Conservation (phyloP, 2,888 invertebrate species). For the Melipona beecheii region DNA sequence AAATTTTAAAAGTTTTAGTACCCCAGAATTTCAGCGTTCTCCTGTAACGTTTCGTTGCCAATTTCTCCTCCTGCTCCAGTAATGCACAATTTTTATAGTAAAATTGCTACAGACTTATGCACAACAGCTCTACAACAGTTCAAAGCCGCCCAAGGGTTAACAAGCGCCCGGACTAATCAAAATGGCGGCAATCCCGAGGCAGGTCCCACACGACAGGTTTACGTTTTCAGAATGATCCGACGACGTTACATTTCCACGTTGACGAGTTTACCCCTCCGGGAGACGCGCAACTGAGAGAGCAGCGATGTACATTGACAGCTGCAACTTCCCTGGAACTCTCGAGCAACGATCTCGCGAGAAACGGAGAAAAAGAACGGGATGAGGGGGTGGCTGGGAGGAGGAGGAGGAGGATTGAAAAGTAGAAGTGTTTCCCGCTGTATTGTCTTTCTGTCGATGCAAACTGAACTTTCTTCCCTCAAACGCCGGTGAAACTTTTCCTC, state of each 20-base stretch:
- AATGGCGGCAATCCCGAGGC: too few relatives aligned
- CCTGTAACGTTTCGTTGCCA: too few relatives aligned
- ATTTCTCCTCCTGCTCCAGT: too few relatives aligned
- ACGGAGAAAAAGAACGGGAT: too few relatives aligned
- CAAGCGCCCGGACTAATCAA: not conserved
- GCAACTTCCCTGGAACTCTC: not conserved
- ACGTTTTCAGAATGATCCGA: not conserved
- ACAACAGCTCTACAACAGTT: too few relatives aligned
- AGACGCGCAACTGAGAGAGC: not conserved
- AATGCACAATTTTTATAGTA: too few relatives aligned
- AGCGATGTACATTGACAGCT: conserved; percentile 13
- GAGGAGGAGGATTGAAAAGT: not conserved
- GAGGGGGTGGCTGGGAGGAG: too few relatives aligned
- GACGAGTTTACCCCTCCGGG: not conserved
- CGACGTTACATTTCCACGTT: not conserved
- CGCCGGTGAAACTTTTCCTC: not conserved
- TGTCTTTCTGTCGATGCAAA: conserved; percentile 1
- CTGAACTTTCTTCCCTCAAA: not conserved
- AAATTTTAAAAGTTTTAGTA: too few relatives aligned
- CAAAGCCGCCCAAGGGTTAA: too few relatives aligned
- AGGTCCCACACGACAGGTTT: not conserved
- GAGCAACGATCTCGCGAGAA: too few relatives aligned
- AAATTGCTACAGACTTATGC: too few relatives aligned
- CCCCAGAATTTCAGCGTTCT: too few relatives aligned
- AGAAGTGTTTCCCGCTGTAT: not conserved